phyloP scores from a whole-genome alignment of 1,140 invertebrate genomes.

The Heliothis subflexa region DNA sequence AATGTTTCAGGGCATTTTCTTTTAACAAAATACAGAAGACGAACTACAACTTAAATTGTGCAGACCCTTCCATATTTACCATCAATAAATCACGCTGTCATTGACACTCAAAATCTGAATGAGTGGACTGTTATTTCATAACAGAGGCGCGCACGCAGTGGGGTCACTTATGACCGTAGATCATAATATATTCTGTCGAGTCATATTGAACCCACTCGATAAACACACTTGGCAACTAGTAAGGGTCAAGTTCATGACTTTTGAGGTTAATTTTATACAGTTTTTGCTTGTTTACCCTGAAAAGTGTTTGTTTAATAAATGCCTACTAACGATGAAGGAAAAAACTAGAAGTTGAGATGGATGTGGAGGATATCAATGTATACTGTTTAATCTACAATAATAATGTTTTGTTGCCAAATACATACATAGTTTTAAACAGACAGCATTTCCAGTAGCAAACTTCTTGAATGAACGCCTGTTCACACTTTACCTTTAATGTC shows the following conservation, averaged over 20 bases:
- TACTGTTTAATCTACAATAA: not conserved
- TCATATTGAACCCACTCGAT: slow-evolving; percentile 13
- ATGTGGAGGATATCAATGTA: too few relatives aligned
- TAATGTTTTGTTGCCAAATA: not conserved
- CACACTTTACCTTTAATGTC: not conserved
- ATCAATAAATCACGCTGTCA: slow-evolving; percentile 12
- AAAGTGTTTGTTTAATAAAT: not conserved
- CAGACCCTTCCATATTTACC: slow-evolving; percentile 2
- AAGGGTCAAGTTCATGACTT: slow-evolving; percentile 39
- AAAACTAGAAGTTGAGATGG: too few relatives aligned
- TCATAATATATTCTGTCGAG: not conserved
- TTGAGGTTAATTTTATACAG: slow-evolving; percentile 17
- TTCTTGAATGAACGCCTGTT: not conserved
- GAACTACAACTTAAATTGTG: not conserved
- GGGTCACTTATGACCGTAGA: slow-evolving; percentile 18
- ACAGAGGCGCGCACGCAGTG: slow-evolving; percentile 32
- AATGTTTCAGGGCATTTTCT: too few relatives aligned
- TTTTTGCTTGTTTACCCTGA: slow-evolving; percentile 1
- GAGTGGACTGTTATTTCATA: slow-evolving; percentile 39
- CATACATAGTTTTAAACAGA: not conserved
- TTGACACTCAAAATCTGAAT: slow-evolving; percentile 45
- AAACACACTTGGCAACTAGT: slow-evolving; percentile 15
- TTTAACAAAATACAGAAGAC: not conserved
- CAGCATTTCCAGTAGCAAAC: not conserved
- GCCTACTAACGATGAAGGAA: not conserved